A percentile compares a stretch with the other conserved stretches of the same genome.
These are phyloP conservation scores for Beroe forskalii DNA, from an alignment of 37 sponge, comb jelly and placozoan genomes.

Conservation along the genomic window DNA sequence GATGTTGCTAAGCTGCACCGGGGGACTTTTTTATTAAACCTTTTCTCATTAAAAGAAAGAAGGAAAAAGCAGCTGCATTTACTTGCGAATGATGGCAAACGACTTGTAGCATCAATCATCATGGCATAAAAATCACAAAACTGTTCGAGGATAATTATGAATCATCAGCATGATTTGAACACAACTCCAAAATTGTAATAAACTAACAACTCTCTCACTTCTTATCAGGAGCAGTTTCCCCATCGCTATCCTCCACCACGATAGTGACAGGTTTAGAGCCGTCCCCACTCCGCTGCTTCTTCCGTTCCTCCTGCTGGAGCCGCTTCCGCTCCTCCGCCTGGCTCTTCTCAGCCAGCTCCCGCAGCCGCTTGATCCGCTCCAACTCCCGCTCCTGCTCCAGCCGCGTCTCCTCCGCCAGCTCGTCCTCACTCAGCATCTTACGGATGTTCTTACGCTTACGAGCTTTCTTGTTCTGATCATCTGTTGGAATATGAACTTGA, in stretches of 20 bases:
- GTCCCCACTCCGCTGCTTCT: constrained; percentile 40
- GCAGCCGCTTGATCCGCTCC: constrained; percentile 46
- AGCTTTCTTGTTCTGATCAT: neutral
- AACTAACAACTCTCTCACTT: too few species aligned
- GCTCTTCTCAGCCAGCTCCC: constrained; percentile 11
- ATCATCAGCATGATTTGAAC: too few species aligned
- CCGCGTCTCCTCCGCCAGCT: constrained; percentile 60
- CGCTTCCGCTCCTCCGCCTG: constrained; percentile 33
- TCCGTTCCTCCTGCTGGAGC: neutral
- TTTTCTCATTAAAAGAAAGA: too few species aligned
- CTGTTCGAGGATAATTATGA: too few species aligned
- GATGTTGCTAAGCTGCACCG: too few species aligned
- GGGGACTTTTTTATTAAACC: too few species aligned
- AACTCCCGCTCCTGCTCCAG: constrained; percentile 47
- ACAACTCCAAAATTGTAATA: too few species aligned
- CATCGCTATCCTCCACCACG: constrained; percentile 24
- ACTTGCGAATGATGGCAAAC: too few species aligned
- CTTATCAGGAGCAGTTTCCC: neutral
- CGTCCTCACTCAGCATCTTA: constrained; percentile 55
- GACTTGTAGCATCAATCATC: too few species aligned
- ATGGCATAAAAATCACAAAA: too few species aligned
- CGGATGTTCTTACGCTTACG: constrained; percentile 49
- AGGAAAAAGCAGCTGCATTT: too few species aligned
- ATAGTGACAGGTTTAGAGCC: constrained; percentile 3
- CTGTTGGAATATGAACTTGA: too few species aligned